Percentiles rank a stretch among this genome's conserved stretches.
Evolutionary conservation across 2,888 invertebrate species (phyloP).

Genomic region (Drosophila quasianomalipes): DNA sequence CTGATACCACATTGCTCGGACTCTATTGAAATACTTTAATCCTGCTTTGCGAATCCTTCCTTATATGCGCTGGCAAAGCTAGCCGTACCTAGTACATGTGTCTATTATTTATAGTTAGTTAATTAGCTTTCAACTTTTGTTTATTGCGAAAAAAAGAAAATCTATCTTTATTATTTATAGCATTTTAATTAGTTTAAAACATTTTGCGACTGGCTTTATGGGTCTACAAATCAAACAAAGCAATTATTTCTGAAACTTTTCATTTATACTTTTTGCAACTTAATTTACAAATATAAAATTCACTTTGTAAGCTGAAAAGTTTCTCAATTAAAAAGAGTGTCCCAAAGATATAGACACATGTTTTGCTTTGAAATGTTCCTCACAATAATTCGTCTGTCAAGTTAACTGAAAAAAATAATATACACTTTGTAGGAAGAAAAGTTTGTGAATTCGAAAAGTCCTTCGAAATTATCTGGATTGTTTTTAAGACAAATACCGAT

Average conservation of each 20-base stretch:
- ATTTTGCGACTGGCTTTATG: background rate
- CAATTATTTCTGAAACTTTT: slow-evolving; percentile 2
- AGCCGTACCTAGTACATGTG: background rate
- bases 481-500: background rate
- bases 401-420: background rate
- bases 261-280: background rate
- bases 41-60: background rate
- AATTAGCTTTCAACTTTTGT: background rate
- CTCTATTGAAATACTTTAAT: background rate
- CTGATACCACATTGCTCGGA: slow-evolving; percentile 49
- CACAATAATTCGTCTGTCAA: background rate
- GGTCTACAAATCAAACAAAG: background rate
- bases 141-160: background rate
- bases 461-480: background rate
- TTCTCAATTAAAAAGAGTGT: background rate
- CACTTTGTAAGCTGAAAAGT: background rate
- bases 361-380: background rate
- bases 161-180: background rate
- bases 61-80: background rate
- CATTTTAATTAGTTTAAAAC: background rate
- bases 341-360: background rate
- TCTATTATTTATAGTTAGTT: background rate
- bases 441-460: background rate
- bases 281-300: background rate
- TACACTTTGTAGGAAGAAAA: background rate